A percentile compares a stretch with the other conserved stretches of the same genome.
Evolutionary conservation across 2,888 invertebrate genomes (phyloP).

Genomic region (Griposia aprilina): DNA sequence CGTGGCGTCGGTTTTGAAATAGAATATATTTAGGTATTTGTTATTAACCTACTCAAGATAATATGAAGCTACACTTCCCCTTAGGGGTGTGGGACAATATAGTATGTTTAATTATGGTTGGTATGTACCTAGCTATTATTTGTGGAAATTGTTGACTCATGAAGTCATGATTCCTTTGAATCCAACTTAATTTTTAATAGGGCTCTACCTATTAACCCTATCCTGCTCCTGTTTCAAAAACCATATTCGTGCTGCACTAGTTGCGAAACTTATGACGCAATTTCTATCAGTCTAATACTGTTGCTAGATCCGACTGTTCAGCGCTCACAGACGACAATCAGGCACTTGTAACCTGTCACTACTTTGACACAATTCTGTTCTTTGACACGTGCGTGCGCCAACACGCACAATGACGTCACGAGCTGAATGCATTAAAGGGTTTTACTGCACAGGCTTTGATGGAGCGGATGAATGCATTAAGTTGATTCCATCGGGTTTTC

Average conservation of each 20-base stretch:
- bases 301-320: background rate
- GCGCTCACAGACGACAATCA: background rate
- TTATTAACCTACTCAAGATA: no score
- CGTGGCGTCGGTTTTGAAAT: background rate
- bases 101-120: background rate
- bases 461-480: slow-evolving; percentile 47
- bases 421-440: slow-evolving; percentile 54
- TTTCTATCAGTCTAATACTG: background rate
- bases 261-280: background rate
- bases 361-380: slow-evolving; percentile 25
- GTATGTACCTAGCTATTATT: background rate
- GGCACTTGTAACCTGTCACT: slow-evolving; percentile 26
- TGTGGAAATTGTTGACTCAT: background rate
- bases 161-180: background rate
- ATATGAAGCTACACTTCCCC: background rate
- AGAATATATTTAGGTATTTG: background rate
- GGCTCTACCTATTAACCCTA: no score
- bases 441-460: slow-evolving; percentile 43
- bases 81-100: background rate
- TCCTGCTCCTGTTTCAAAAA: background rate
- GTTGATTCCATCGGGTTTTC: slow-evolving; percentile 35
- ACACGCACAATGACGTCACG: slow-evolving; percentile 51
- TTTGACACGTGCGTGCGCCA: slow-evolving; percentile 45
- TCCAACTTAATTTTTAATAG: background rate
- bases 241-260: background rate